Base-by-base conservation (phyloP, 2,797 vertebrate species). In the Acanthis flammea region DNA sequence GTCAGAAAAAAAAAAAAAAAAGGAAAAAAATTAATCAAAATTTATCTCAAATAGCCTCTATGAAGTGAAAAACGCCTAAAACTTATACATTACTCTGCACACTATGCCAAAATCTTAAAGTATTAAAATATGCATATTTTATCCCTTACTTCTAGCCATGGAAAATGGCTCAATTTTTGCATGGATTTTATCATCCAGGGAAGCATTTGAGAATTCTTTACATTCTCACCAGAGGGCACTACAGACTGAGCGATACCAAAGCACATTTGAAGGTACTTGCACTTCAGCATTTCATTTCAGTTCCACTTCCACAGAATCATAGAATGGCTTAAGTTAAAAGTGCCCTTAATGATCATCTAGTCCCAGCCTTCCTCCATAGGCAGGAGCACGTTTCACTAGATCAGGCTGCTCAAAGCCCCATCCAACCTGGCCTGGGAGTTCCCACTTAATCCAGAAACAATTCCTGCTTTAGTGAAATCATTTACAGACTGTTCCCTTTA, bases 221-320 rank as follows among this genome's bases (percentile, higher is more conserved):
- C 42, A 30, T 60, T 55, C 27, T 63, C 96, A 86, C 57, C 72
- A 94, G 95, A 63, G 84, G 95, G 90, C 92, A 82, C 84, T 85
- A 61, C 39, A 92, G 86, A 76, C 86, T 35, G 57, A 90, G 44
- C 9, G 54, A 73, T 23, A 31, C 9, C 31, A 47, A 75, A 80
- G 19, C 21, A 44, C 0, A 0, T 33, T 57, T 58, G 42, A 68
- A 50, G 41, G 24, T 21, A 8, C 2, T 24, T 12, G 4, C 4
- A 58, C 14, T 51, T 50, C 8, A 31, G 33, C 22, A 61, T 41
- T 77, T 77, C 1, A 48, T 61, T 83, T 72, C 73, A 53, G 28
- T 23, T 71, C 22, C 18, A 54, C 23, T 86, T 81, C n/a, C 37
- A 51, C 8, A 51, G 33, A 35, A 31, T 27, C 55, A 47, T 0